Evolutionary conservation across 2,797 vertebrate species (phyloP), one percentile per base, ranked within the genome.

Genomic region (Varecia variegata): DNA sequence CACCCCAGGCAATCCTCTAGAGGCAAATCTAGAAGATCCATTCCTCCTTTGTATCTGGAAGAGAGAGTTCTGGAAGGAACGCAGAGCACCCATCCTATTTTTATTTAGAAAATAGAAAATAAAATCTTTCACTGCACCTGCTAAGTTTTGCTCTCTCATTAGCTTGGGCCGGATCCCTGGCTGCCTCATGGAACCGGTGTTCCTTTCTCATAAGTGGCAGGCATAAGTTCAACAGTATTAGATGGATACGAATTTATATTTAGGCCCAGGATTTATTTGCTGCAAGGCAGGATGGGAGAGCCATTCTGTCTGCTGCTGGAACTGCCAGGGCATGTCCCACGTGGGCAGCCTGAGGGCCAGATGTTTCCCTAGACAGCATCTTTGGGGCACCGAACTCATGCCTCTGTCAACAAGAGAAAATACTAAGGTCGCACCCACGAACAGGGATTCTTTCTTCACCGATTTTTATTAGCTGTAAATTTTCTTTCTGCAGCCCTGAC

Each of bases 401-500:
- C 38, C 27, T 67, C 56, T 85, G 80, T 93, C 84, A 79, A 71
- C 30, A 67, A 77, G 50, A 93, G 76, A 88, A 82, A 92, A 88
- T 71, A 54, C 40, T n/a, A 47, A 84, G 60, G 30, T 71, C 52
- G 30, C 10, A 27, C 32, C 27, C n/a, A 11, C 25, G 68, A 71
- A 56, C 43, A 88, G 71, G 50, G 79, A 62, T 74, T 73, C 76
- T 92, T 90, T 74, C 87, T 85, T 45, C 76, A 54, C 30, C 73
- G 76, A 50, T 25, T 90, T 95, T 84, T 93, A 50, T 54, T 90
- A 90, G 96, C 95, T 71, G 56, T 68, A 93, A 35, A 47, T 94
- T 88, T 96, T 93, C 21, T 73, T 38, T 30, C 56, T 89, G 40
- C 73, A 95, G 70, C 40, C 7, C 67, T 21, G 68, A n/a, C 74